These are phyloP conservation scores for Clavelina lepadiformis DNA, from an alignment of 23 tunicate genomes.

Conservation along the genomic window DNA sequence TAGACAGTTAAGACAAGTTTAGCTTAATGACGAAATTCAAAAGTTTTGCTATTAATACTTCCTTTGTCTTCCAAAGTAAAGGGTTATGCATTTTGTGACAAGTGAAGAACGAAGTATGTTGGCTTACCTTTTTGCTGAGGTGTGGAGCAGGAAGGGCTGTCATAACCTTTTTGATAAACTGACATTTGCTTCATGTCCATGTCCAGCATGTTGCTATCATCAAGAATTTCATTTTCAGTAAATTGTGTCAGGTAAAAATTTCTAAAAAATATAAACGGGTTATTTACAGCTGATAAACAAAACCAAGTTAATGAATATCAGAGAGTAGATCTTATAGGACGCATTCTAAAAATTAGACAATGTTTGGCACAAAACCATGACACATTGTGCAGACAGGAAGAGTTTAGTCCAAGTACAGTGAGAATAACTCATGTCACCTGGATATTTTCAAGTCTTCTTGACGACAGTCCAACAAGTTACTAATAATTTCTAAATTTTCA, in stretches of 20 bases:
- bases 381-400: not conserved
- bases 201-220: conserved; percentile 39
- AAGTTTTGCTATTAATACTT: no score
- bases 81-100: no score
- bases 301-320: no score
- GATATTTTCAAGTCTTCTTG: conserved; percentile 87
- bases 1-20: not conserved
- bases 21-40: not conserved
- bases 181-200: conserved; percentile 77
- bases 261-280: conserved; percentile 14
- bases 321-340: no score
- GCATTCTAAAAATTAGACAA: no score
- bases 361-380: not conserved
- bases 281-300: not conserved
- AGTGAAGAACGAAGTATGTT: no score
- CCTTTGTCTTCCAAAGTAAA: no score
- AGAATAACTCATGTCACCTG: no score
- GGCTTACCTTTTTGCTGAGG: no score
- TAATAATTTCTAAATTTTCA: conserved; percentile 66
- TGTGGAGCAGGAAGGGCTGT: not conserved
- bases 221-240: conserved; percentile 38
- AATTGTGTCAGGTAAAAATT: conserved; percentile 53
- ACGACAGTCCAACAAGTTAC: conserved; percentile 70
- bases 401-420: no score
- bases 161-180: conserved; percentile 40